Evolutionary conservation across 2,797 vertebrate genomes (phyloP), one percentile per base, ranked within the genome.

Genomic region (Iguana delicatissima): DNA sequence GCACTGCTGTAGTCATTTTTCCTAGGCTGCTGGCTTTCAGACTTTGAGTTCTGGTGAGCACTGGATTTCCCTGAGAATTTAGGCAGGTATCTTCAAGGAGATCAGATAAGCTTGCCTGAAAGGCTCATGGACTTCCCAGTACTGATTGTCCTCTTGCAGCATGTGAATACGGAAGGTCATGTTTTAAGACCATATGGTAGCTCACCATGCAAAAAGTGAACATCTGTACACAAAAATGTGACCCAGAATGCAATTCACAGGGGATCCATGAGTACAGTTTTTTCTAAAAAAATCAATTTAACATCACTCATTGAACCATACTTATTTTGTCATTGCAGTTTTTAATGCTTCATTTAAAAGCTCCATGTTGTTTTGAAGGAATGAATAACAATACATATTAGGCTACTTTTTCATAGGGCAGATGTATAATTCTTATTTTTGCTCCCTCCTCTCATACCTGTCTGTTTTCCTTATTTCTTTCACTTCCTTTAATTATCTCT

Each of bases 281-380:
- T 46, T 46, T 46, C 42, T 22, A 24, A n/a, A 32, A 9, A n/a
- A 74, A 32, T 18, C 55, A 8, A 5, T 52, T 46, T 87, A 46
- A 80, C 50, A 59, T 80, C 38, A 80, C 13, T 38, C 42, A 52
- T 67, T 67, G 20, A 20, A 1, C 18, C 72, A 38, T 59, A 14
- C 18, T 59, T 64, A 20, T 18, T 62, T 24, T 6, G 7, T 74
- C 55, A 18, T 26, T 62, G 38, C 14, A 57, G 4, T 29, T 20
- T 62, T 50, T 80, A 62, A 87, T 50, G 9, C 80, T 87, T 26
- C 18, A 52, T 80, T 87, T 13, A 80, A n/a, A n/a, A n/a, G 74
- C 10, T n/a, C 18, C 9, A 6, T 38, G 32, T 74, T 85, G 42
- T 50, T 3, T 42, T 59, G 72, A 29, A 35, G 29, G 13, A 46